Evolutionary conservation across 1,140 invertebrate species (phyloP).

Genomic region (Cephus cinctus): DNA sequence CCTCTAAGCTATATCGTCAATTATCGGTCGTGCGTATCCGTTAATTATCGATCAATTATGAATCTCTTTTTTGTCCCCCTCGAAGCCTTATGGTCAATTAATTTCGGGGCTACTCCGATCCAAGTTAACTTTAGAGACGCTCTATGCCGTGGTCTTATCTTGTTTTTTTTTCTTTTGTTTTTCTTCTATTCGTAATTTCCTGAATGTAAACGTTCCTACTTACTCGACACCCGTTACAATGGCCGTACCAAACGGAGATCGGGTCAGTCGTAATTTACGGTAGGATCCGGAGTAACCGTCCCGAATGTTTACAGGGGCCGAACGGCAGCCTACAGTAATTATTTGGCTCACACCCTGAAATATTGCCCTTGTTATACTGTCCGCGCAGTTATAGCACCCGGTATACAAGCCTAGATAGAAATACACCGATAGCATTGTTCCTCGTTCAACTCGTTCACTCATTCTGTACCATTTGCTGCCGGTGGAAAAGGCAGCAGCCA

Average conservation of each 20-base stretch:
- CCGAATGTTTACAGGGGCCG: slow-evolving; percentile 23
- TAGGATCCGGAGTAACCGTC: too few relatives aligned
- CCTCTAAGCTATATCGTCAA: too few relatives aligned
- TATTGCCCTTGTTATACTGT: slow-evolving; percentile 28
- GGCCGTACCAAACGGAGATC: too few relatives aligned
- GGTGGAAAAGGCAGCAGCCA: too few relatives aligned
- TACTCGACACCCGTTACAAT: slow-evolving; percentile 2
- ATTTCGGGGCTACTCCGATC: too few relatives aligned
- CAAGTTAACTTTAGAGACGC: too few relatives aligned
- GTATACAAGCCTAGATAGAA: slow-evolving; percentile 26
- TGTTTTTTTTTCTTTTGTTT: slow-evolving; percentile 1
- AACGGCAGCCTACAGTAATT: slow-evolving; percentile 26
- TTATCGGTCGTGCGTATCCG: too few relatives aligned
- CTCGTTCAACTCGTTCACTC: neutral
- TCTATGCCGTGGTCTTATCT: neutral
- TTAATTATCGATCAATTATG: too few relatives aligned
- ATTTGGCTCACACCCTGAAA: slow-evolving; percentile 35
- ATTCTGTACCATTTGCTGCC: neutral
- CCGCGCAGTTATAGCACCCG: slow-evolving; percentile 27
- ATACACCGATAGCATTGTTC: slow-evolving; percentile 20
- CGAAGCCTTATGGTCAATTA: slow-evolving; percentile 9
- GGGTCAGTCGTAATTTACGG: too few relatives aligned
- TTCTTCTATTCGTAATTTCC: slow-evolving; percentile 8
- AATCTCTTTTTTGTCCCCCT: slow-evolving; percentile 10
- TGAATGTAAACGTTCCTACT: slow-evolving; percentile 5